phyloP scores from a whole-genome alignment of 2,888 invertebrate genomes.

The Drosophila silvestris region DNA sequence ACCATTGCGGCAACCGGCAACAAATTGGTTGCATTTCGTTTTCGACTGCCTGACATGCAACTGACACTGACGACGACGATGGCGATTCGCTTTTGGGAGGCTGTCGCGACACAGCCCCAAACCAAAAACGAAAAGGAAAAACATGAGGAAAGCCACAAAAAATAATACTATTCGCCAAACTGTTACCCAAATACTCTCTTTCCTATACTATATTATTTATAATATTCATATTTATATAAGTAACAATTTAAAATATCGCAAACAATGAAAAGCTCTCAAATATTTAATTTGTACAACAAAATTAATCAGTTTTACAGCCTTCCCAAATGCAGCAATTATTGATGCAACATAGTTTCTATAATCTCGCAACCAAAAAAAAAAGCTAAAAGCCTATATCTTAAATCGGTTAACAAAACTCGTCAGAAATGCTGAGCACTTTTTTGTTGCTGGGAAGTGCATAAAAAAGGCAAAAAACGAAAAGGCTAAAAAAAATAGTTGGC shows the following conservation, averaged over 20 bases:
- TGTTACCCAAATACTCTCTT: slow-evolving; percentile 9
- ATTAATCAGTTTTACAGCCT: neutral
- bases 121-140: slow-evolving; percentile 2
- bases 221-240: neutral
- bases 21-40: slow-evolving; percentile 81
- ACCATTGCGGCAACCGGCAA: slow-evolving; percentile 55
- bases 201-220: neutral
- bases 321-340: neutral
- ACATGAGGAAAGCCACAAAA: slow-evolving; percentile 17
- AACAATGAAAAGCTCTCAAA: neutral
- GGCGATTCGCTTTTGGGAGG: slow-evolving; percentile 56
- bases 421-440: slow-evolving; percentile 16
- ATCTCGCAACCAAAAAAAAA: neutral
- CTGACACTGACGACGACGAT: slow-evolving; percentile 61
- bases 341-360: neutral
- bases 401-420: slow-evolving; percentile 9
- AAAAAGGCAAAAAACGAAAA: slow-evolving; percentile 8
- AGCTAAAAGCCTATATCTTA: neutral
- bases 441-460: slow-evolving; percentile 1
- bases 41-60: slow-evolving; percentile 63
- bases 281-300: neutral
- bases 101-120: slow-evolving; percentile 62
- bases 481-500: slow-evolving; percentile 34
- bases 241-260: neutral
- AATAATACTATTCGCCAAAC: neutral